Evolutionary conservation across 2,797 vertebrate species (phyloP), one percentile per base, ranked within the genome.

Genomic region (Catharus ustulatus): DNA sequence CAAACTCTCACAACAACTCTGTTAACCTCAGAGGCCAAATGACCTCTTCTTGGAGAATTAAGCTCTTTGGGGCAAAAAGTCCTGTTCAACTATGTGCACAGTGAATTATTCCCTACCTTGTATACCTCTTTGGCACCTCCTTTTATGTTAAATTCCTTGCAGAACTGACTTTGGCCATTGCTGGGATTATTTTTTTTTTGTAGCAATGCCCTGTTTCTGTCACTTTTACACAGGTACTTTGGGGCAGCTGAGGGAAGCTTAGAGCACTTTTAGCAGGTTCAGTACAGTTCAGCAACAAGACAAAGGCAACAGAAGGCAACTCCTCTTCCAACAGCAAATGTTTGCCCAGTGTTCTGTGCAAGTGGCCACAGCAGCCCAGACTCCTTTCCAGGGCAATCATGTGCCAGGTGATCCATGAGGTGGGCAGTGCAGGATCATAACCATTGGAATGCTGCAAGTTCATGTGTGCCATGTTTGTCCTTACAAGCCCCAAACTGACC

Each of bases 21-120:
- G 27, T 51, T 58, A 79, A 72, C 26, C 54, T 84, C 55, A 36
- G 61, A 30, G 58, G n/a, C 18, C 59, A 74, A 45, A 51, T 26
- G n/a, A 67, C 23, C 10, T 71, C 42, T 42, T 79, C 34, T 13
- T 45, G 49, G 36, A 79, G 43, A 82, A 87, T 62, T 52, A 63
- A 88, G 6, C 11, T 68, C 59, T 78, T 36, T 17, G 19, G 18
- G n/a, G n/a, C 52, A 82, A 69, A 43, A 79, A 30, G 26, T 77
- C 45, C 69, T 38, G 17, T 54, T 89, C 42, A 81, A 7, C 3
- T 15, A 24, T 0, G 0, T 23, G 15, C 30, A 63, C 0, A 26
- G 20, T 20, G 69, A 86, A 61, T 86, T 42, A 59, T 69, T 68
- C 13, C n/a, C n/a, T 18, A 62, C 20, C 7, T 80, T 15, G 12